Conservation (phyloP, 2,888 invertebrate genomes). For the Andrena hattorfiana region DNA sequence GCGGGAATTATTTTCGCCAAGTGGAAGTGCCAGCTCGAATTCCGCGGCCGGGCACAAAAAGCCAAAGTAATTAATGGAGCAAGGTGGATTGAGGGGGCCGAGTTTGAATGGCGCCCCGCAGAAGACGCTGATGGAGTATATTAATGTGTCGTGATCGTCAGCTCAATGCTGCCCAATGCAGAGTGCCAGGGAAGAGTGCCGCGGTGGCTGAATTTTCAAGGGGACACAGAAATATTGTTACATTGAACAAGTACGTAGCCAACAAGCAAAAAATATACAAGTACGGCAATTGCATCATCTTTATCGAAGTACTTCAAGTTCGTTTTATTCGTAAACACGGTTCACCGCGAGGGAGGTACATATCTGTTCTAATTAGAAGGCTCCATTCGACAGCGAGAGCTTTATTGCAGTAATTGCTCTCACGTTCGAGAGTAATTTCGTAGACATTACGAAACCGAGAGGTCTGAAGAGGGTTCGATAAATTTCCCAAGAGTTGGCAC, state of each 20-base stretch:
- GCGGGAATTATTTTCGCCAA: constrained; percentile 66
- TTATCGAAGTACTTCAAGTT: not conserved
- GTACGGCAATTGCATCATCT: not conserved
- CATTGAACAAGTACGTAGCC: not conserved
- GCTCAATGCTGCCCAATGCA: constrained; percentile 28
- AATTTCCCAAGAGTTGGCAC: constrained; percentile 27
- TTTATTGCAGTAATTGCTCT: constrained; percentile 4
- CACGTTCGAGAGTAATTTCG: constrained; percentile 22
- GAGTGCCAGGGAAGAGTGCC: not conserved
- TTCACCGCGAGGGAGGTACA: too few relatives aligned
- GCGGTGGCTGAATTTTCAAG: not conserved
- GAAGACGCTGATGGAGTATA: constrained; percentile 32
- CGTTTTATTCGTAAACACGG: too few relatives aligned
- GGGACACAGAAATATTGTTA: not conserved
- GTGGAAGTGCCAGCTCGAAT: constrained; percentile 37
- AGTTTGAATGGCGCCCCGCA: constrained; percentile 31
- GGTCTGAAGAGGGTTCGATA: constrained; percentile 15
- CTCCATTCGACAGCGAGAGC: not conserved
- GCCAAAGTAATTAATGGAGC: constrained; percentile 64
- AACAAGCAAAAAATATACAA: not conserved
- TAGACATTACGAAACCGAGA: constrained; percentile 13
- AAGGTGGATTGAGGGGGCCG: constrained; percentile 39
- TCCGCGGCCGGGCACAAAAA: constrained; percentile 27
- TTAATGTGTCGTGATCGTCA: constrained; percentile 53
- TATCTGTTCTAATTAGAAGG: constrained; percentile 55